phyloP scores from a whole-genome alignment of 2,888 invertebrate genomes.

The Ophioninae sp. region DNA sequence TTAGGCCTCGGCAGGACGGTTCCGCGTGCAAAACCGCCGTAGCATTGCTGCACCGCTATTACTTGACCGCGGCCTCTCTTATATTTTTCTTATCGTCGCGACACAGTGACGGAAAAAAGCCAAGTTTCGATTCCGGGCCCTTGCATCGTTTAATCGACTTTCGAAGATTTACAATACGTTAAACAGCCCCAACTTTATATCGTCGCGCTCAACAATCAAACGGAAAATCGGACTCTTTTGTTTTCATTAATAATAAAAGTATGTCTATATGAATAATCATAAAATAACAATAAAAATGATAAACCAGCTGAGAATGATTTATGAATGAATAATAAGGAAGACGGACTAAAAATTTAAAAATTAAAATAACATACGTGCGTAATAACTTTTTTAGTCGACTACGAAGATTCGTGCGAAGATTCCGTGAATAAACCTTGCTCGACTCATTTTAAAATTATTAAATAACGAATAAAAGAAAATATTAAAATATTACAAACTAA shows the following conservation, averaged over 20 bases:
- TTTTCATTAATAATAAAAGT: no score
- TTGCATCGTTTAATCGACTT: background rate
- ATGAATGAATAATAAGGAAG: background rate
- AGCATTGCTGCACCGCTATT: slow-evolving; percentile 32
- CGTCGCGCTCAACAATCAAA: no score
- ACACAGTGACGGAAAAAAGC: slow-evolving; percentile 49
- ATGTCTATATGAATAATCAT: background rate
- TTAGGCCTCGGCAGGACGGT: slow-evolving; percentile 41
- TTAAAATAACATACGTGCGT: no score
- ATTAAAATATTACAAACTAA: no score
- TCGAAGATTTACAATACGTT: no score
- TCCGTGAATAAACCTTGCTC: no score
- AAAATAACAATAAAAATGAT: background rate
- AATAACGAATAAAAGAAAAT: no score
- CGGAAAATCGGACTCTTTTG: no score
- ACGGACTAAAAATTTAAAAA: no score
- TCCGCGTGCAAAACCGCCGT: background rate
- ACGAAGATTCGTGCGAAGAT: no score
- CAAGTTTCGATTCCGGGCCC: slow-evolving; percentile 32
- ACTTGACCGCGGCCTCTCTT: slow-evolving; percentile 52
- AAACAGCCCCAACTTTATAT: no score
- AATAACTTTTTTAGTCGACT: no score
- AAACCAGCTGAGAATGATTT: background rate
- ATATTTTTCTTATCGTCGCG: slow-evolving; percentile 57
- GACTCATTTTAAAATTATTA: background rate